Conservation (phyloP, 35 echinoderm and acorn worm genomes). For the Holothuria glaberrima region DNA sequence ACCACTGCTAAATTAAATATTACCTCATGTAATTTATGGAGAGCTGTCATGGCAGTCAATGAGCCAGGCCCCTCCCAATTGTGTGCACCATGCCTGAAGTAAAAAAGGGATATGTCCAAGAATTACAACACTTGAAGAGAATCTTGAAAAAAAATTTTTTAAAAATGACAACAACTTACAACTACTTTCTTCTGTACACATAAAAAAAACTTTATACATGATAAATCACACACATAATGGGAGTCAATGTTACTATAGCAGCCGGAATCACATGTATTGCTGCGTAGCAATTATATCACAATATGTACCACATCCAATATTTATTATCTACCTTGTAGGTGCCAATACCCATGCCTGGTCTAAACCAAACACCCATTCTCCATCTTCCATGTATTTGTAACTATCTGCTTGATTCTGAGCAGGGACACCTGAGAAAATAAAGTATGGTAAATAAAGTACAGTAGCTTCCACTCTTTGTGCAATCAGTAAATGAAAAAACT, state of each 20-base stretch:
- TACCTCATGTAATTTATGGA: slow-evolving; percentile 84
- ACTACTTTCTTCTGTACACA: too few relatives aligned
- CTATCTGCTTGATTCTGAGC: slow-evolving; percentile 95
- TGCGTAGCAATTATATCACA: too few relatives aligned
- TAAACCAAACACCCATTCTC: slow-evolving; percentile 87
- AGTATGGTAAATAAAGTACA: neutral
- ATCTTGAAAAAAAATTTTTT: too few relatives aligned
- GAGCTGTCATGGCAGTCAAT: slow-evolving; percentile 88
- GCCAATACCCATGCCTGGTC: slow-evolving; percentile 93
- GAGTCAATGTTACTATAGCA: too few relatives aligned
- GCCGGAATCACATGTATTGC: too few relatives aligned
- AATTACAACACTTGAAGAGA: too few relatives aligned
- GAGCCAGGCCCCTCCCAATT: slow-evolving; percentile 98
- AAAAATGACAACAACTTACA: too few relatives aligned
- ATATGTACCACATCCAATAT: too few relatives aligned
- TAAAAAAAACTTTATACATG: too few relatives aligned
- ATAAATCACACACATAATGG: too few relatives aligned
- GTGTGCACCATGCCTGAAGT: slow-evolving; percentile 91
- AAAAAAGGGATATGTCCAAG: neutral
- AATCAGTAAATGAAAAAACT: too few relatives aligned
- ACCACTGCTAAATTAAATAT: neutral
- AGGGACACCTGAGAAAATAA: slow-evolving; percentile 63
- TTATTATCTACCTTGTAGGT: slow-evolving; percentile 67
- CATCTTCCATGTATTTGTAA: slow-evolving; percentile 91
- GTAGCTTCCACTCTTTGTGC: too few relatives aligned